A percentile compares a stretch with the other conserved stretches of the same genome.
phyloP scores from a whole-genome alignment of 2,888 invertebrate species.

The Hedychridium roseum region DNA sequence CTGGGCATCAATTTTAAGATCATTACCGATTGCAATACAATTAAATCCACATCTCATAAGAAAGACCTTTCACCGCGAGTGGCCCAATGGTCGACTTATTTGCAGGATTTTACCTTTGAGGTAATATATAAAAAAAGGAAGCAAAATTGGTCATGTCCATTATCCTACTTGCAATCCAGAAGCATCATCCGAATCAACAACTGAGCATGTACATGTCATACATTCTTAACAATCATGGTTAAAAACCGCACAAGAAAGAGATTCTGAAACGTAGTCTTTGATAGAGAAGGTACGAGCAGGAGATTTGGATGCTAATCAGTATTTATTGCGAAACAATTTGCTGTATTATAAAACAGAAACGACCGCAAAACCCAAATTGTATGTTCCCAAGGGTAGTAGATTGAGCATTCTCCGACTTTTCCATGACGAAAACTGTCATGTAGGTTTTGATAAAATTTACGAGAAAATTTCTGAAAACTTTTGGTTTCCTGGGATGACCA shows the following conservation, averaged over 20 bases:
- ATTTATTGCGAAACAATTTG: slow-evolving; percentile 16
- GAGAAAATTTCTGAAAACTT: slow-evolving; percentile 10
- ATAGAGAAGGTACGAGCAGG: neutral
- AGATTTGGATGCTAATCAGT: slow-evolving; percentile 13
- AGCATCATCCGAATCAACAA: too few species aligned
- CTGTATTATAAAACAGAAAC: slow-evolving; percentile 12
- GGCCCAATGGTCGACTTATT: slow-evolving; percentile 12
- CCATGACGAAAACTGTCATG: slow-evolving; percentile 10
- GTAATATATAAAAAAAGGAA: slow-evolving; percentile 34
- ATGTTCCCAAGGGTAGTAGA: slow-evolving; percentile 9
- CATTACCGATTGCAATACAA: slow-evolving; percentile 22
- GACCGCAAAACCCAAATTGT: neutral
- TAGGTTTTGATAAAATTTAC: slow-evolving; percentile 9
- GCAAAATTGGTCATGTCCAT: slow-evolving; percentile 29
- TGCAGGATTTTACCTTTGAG: slow-evolving; percentile 35
- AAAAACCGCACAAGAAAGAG: slow-evolving; percentile 17
- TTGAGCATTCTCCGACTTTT: neutral
- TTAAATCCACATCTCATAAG: slow-evolving; percentile 10
- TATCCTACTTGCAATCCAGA: too few species aligned
- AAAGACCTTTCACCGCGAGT: slow-evolving; percentile 15
- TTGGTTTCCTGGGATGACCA: slow-evolving; percentile 29
- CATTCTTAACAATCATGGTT: slow-evolving; percentile 29
- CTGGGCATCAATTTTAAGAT: slow-evolving; percentile 25
- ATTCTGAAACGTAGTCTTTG: slow-evolving; percentile 1
- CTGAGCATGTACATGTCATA: too few species aligned